Percentiles rank a stretch among this genome's conserved stretches.
These are phyloP conservation scores for Rallus limicola DNA, from an alignment of 2,113 vertebrate genomes.

Conservation along the genomic window DNA sequence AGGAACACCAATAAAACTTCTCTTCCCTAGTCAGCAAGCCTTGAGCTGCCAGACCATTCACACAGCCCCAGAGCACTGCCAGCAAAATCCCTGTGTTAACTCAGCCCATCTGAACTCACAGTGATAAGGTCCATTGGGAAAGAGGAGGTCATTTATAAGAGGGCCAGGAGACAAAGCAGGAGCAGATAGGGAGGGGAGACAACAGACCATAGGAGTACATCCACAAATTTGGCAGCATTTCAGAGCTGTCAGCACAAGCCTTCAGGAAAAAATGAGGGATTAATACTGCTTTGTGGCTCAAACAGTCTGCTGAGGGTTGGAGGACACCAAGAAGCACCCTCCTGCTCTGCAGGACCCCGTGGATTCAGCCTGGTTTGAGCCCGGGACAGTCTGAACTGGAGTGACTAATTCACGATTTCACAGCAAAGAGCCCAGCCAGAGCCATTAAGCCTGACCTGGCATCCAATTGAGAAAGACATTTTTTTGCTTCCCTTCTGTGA, in stretches of 20 bases:
- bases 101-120: not conserved
- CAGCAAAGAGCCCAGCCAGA: not conserved
- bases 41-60: not conserved
- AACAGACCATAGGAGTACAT: not conserved
- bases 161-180: not conserved
- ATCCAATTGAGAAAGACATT: not conserved
- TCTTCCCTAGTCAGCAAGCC: fast-evolving
- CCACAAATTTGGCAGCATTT: not conserved
- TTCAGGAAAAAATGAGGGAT: not conserved
- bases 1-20: not conserved
- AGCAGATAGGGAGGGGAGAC: not conserved
- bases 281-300: not conserved
- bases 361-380: not conserved
- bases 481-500: not conserved
- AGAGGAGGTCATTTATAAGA: not conserved
- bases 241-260: not conserved
- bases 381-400: fast-evolving
- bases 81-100: not conserved
- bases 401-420: not conserved
- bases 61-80: not conserved
- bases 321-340: not conserved
- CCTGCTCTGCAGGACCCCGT: not conserved
- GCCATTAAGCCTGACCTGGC: conserved; percentile 5
- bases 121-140: not conserved
- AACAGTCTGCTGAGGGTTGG: not conserved